These are phyloP conservation scores for Clepsis dumicolana DNA, from an alignment of 2,888 invertebrate species.

Conservation along the genomic window DNA sequence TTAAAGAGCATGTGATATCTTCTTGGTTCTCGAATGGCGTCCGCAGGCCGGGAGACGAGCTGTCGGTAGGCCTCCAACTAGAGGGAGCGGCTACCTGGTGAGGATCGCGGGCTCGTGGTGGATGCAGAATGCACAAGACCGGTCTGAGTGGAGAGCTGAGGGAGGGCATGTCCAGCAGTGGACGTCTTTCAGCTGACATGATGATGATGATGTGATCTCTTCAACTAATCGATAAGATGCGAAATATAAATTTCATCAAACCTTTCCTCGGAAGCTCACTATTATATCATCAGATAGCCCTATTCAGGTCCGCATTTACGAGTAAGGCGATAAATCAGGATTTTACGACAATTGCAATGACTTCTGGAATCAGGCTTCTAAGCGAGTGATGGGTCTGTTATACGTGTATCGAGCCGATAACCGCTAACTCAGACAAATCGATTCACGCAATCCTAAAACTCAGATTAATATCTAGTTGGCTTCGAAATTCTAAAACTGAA, in stretches of 20 bases:
- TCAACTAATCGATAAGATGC: too few relatives aligned
- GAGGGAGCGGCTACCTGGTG: too few relatives aligned
- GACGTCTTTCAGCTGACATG: too few relatives aligned
- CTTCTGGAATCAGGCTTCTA: conserved; percentile 3
- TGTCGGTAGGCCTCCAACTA: too few relatives aligned
- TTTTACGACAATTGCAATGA: background rate
- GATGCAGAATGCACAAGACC: too few relatives aligned
- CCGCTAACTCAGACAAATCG: conserved; percentile 1
- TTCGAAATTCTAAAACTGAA: background rate
- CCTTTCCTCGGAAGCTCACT: background rate
- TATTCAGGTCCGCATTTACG: background rate
- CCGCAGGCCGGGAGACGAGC: too few relatives aligned
- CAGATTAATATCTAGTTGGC: background rate
- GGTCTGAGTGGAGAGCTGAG: too few relatives aligned
- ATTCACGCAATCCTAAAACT: background rate
- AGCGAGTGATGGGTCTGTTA: background rate
- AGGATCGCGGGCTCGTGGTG: too few relatives aligned
- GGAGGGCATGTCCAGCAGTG: too few relatives aligned
- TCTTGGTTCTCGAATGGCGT: too few relatives aligned
- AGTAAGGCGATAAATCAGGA: background rate
- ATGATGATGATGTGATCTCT: too few relatives aligned
- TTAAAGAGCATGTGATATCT: too few relatives aligned
- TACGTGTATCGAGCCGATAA: conserved; percentile 6
- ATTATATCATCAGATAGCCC: conserved; percentile 7
- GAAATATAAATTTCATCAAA: background rate